Conservation (phyloP, 1,140 invertebrate genomes). For the Penaeus japonicus region DNA sequence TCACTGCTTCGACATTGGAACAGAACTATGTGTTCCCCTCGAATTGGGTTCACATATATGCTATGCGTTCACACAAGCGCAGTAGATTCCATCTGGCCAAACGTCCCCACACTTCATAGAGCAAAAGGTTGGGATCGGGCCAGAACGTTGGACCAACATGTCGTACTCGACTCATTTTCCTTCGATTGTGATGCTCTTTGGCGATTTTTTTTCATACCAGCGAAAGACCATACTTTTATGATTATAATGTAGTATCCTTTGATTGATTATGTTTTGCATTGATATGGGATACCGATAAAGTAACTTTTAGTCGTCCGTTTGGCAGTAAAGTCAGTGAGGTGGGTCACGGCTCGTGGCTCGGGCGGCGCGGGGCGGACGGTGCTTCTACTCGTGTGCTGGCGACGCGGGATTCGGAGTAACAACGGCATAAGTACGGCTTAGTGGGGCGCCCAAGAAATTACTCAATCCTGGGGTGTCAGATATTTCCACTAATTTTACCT, state of each 20-base stretch:
- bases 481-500: too few relatives aligned
- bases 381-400: conserved; percentile 22
- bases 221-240: background rate
- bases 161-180: conserved; percentile 8
- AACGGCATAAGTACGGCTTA: background rate
- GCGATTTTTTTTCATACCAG: background rate
- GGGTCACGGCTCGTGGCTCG: conserved; percentile 47
- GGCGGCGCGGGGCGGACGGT: conserved; percentile 51
- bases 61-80: conserved; percentile 38
- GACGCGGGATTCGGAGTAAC: background rate
- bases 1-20: background rate
- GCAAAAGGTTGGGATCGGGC: background rate
- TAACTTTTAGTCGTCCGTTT: background rate
- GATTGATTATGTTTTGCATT: background rate
- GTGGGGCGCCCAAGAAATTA: background rate
- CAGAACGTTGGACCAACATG: background rate
- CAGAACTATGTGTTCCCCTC: conserved; percentile 1
- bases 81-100: conserved; percentile 19
- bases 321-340: conserved; percentile 15
- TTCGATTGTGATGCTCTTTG: background rate
- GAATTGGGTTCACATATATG: conserved; percentile 29
- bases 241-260: background rate
- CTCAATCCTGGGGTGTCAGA: background rate
- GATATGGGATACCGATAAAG: background rate
- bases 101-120: background rate